These are phyloP conservation scores for Indicator maculatus DNA, from an alignment of 2,113 vertebrate species.

Conservation along the genomic window DNA sequence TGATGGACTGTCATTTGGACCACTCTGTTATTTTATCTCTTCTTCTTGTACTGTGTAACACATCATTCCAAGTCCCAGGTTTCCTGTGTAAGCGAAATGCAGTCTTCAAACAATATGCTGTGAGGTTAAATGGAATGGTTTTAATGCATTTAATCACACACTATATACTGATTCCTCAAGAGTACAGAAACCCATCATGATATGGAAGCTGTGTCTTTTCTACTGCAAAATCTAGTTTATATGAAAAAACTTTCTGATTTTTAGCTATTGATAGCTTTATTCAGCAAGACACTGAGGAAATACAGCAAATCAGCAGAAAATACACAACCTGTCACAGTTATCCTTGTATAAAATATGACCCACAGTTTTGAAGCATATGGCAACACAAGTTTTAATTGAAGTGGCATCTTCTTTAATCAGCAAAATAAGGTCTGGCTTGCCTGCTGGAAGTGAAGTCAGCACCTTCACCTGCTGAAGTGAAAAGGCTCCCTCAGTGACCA, in stretches of 20 bases:
- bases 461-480: slow-evolving; percentile 64
- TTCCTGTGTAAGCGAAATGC: neutral
- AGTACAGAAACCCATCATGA: neutral
- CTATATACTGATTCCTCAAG: neutral
- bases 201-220: neutral
- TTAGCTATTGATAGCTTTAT: neutral
- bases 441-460: slow-evolving; percentile 69
- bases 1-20: neutral
- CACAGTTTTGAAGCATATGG: slow-evolving; percentile 77
- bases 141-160: neutral
- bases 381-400: slow-evolving; percentile 74
- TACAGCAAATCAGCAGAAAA: slow-evolving; percentile 77
- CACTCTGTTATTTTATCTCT: neutral
- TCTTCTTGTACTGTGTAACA: neutral
- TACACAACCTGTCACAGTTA: slow-evolving; percentile 65
- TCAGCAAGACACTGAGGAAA: slow-evolving; percentile 57
- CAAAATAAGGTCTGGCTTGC: slow-evolving; percentile 65
- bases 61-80: neutral
- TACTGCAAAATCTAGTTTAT: neutral
- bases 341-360: slow-evolving; percentile 79
- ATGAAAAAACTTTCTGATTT: neutral
- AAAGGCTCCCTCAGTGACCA: neutral
- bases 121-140: neutral
- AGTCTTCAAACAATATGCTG: neutral
- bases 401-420: slow-evolving; percentile 79